These are phyloP conservation scores for Bedellia somnulentella DNA, from an alignment of 2,888 invertebrate genomes.

Conservation along the genomic window DNA sequence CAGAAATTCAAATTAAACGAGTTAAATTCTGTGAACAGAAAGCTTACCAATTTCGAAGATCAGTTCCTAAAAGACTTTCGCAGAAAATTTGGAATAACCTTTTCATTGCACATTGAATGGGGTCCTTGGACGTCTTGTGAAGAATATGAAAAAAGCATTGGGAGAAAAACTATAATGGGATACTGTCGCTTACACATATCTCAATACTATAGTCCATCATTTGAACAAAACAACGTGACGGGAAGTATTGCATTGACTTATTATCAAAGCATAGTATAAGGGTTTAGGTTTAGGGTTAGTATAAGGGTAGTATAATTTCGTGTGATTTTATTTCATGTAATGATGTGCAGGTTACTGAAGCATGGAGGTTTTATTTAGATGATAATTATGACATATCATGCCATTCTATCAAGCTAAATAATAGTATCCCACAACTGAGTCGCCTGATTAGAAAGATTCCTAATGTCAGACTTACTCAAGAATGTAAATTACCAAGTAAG, in stretches of 20 bases:
- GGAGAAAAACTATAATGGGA: slow-evolving; percentile 38
- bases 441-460: slow-evolving; percentile 43
- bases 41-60: slow-evolving; percentile 35
- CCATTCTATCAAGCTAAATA: slow-evolving; percentile 35
- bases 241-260: too few relatives aligned
- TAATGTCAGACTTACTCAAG: slow-evolving; percentile 37
- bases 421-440: slow-evolving; percentile 42
- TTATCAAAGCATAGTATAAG: too few relatives aligned
- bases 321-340: too few relatives aligned
- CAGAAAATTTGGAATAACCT: slow-evolving; percentile 25
- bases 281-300: too few relatives aligned
- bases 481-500: too few relatives aligned
- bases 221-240: too few relatives aligned
- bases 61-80: slow-evolving; percentile 33
- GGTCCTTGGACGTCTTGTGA: slow-evolving; percentile 56
- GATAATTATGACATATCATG: slow-evolving; percentile 30
- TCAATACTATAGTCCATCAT: too few relatives aligned
- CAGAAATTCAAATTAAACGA: slow-evolving; percentile 40
- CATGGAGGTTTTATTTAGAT: slow-evolving; percentile 7
- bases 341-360: too few relatives aligned
- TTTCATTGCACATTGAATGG: slow-evolving; percentile 54
- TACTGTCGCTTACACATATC: slow-evolving; percentile 54
- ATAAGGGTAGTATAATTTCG: too few relatives aligned
- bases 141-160: slow-evolving; percentile 30
- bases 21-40: slow-evolving; percentile 38